Evolutionary conservation across 2,113 vertebrate genomes (phyloP).

Genomic region (Albula goreensis): DNA sequence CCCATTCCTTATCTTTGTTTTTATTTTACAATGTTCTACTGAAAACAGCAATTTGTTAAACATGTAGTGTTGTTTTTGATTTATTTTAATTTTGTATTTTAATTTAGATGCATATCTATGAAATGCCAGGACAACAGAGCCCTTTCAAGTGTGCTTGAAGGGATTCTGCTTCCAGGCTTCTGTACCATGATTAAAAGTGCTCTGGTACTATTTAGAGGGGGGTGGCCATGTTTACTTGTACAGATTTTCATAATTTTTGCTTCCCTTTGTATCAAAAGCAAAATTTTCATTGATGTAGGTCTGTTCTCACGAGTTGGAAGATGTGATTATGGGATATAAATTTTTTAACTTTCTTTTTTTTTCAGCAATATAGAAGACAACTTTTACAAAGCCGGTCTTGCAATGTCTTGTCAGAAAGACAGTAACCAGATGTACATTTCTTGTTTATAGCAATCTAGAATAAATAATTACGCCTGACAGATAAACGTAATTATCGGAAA

Average conservation of each 20-base stretch:
- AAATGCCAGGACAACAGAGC: slow-evolving; percentile 57
- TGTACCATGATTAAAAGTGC: background rate
- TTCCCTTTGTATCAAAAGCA: background rate
- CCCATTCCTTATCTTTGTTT: background rate
- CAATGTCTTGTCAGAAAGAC: slow-evolving; percentile 18
- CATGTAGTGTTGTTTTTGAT: background rate
- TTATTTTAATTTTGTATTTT: background rate
- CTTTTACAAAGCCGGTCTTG: slow-evolving; percentile 38
- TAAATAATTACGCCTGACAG: slow-evolving; percentile 63
- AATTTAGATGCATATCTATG: background rate
- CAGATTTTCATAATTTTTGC: slow-evolving; percentile 38
- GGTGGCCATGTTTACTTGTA: slow-evolving; percentile 41
- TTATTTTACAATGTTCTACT: background rate
- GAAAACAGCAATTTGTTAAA: background rate
- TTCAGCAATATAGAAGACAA: slow-evolving; percentile 26
- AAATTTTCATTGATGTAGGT: background rate
- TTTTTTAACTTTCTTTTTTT: slow-evolving; percentile 12
- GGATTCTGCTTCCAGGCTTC: too few relatives aligned
- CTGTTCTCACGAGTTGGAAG: slow-evolving; percentile 53
- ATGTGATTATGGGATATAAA: slow-evolving; percentile 44
- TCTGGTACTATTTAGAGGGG: background rate
- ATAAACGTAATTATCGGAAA: slow-evolving; percentile 69
- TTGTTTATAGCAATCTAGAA: slow-evolving; percentile 58
- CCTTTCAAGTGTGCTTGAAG: slow-evolving; percentile 71
- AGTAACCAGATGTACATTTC: slow-evolving; percentile 60